These are phyloP conservation scores for Takifugu ocellatus DNA, from an alignment of 2,797 vertebrate species.

Conservation along the genomic window DNA sequence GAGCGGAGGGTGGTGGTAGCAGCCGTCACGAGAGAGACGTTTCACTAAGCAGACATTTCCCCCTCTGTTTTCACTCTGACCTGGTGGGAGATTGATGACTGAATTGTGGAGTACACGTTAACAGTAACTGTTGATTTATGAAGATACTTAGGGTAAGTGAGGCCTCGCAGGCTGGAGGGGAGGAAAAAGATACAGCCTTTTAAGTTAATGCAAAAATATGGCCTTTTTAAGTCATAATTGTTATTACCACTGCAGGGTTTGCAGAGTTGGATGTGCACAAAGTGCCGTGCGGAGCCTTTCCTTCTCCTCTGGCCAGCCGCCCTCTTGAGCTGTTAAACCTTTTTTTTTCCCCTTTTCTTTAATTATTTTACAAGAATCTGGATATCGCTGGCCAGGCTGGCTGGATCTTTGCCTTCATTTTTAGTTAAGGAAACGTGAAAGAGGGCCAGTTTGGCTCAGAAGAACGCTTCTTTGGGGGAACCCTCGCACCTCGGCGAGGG, in stretches of 20 bases:
- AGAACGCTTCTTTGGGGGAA: slow-evolving; percentile 62
- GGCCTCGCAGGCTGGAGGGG: slow-evolving; percentile 86
- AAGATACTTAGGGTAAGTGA: slow-evolving; percentile 98
- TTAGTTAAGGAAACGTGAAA: no score
- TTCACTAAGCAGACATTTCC: slow-evolving; percentile 84
- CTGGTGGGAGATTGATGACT: slow-evolving; percentile 89
- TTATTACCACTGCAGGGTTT: slow-evolving; percentile 71
- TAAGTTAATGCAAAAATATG: slow-evolving; percentile 90
- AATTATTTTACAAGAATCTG: not conserved
- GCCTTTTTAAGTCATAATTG: slow-evolving; percentile 85
- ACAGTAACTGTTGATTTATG: slow-evolving; percentile 93
- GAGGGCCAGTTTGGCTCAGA: slow-evolving; percentile 14
- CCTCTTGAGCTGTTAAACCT: slow-evolving; percentile 38
- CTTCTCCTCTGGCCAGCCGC: slow-evolving; percentile 43
- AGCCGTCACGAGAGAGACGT: slow-evolving; percentile 73
- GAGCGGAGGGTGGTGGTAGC: slow-evolving; percentile 62
- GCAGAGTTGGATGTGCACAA: slow-evolving; percentile 50
- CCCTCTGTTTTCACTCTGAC: slow-evolving; percentile 82
- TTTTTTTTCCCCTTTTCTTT: no score
- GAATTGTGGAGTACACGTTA: slow-evolving; percentile 89
- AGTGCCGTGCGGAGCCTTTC: slow-evolving; percentile 45
- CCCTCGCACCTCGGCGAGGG: slow-evolving; percentile 74
- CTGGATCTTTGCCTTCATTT: not conserved
- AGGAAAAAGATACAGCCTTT: slow-evolving; percentile 90
- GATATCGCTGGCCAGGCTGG: not conserved